Conservation (phyloP, 1,140 invertebrate genomes). For the Hylyphantes graminicola region DNA sequence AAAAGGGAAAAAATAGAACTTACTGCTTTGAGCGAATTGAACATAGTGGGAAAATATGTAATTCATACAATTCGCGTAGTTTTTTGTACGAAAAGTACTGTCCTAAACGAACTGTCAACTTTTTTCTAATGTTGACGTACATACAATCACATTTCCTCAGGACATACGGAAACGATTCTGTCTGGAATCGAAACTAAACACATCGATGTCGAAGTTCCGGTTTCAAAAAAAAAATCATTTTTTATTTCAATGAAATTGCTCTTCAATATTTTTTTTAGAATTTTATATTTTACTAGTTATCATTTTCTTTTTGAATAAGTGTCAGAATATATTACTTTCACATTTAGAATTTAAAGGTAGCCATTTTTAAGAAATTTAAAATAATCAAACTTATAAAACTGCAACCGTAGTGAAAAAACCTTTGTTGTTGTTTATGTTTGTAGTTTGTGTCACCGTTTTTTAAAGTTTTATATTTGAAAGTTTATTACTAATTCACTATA, state of each 20-base stretch:
- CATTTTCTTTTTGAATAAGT: no score
- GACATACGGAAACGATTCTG: constrained; percentile 37
- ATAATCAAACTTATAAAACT: not conserved
- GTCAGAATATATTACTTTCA: not conserved
- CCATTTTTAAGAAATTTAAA: not conserved
- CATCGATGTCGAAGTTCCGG: constrained; percentile 17
- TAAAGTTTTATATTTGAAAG: not conserved
- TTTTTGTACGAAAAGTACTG: constrained; percentile 1
- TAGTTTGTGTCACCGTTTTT: not conserved
- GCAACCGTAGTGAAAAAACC: not conserved
- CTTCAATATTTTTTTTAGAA: not conserved
- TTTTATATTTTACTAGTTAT: not conserved
- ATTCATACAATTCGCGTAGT: not conserved
- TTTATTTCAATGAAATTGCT: not conserved
- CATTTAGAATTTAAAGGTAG: not conserved
- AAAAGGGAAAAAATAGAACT: not conserved
- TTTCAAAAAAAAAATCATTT: not conserved
- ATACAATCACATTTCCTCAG: constrained; percentile 55
- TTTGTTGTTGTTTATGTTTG: not conserved
- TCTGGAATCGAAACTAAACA: constrained; percentile 11
- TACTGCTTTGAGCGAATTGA: not conserved
- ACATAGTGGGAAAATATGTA: constrained; percentile 8
- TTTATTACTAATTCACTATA: not conserved
- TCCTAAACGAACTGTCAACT: constrained; percentile 47
- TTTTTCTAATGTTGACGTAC: constrained; percentile 53